Evolutionary conservation across 2,113 vertebrate species (phyloP).

Genomic region (Cynoglossus semilaevis): DNA sequence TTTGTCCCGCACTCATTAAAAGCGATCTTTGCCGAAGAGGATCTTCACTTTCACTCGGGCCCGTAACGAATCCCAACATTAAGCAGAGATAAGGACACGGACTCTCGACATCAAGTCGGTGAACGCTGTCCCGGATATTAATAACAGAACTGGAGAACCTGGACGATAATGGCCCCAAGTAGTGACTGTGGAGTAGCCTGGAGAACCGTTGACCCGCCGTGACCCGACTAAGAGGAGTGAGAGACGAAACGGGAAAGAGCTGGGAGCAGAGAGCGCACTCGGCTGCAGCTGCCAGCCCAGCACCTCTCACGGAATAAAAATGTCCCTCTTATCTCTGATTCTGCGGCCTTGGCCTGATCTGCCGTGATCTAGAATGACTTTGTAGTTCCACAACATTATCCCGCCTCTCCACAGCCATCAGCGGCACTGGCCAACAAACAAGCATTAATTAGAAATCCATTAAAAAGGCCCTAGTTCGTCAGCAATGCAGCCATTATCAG

Average conservation of each 20-base stretch:
- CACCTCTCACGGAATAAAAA: conserved; percentile 61
- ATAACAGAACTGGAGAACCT: conserved; percentile 35
- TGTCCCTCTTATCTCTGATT: conserved; percentile 62
- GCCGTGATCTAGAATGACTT: conserved; percentile 60
- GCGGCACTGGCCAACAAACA: conserved; percentile 52
- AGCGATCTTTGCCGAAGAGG: no score
- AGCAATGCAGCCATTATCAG: conserved; percentile 68
- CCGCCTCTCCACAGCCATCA: conserved; percentile 52
- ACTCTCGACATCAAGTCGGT: not conserved
- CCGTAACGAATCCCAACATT: no score
- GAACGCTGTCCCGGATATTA: conserved; percentile 36
- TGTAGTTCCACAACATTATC: conserved; percentile 63
- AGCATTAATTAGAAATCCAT: conserved; percentile 75
- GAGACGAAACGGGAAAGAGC: conserved; percentile 27
- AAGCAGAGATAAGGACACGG: not conserved
- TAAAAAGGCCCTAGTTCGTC: conserved; percentile 66
- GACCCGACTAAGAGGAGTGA: conserved; percentile 11
- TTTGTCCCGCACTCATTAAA: conserved; percentile 25
- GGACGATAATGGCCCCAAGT: conserved; percentile 42
- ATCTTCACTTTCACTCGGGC: no score
- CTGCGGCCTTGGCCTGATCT: conserved; percentile 45
- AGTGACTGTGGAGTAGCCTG: conserved; percentile 42
- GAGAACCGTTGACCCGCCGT: conserved; percentile 37
- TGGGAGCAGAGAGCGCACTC: conserved; percentile 42
- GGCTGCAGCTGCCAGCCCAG: conserved; percentile 32